These are phyloP conservation scores for Altica lythri DNA, from an alignment of 2,888 invertebrate species.

Conservation along the genomic window DNA sequence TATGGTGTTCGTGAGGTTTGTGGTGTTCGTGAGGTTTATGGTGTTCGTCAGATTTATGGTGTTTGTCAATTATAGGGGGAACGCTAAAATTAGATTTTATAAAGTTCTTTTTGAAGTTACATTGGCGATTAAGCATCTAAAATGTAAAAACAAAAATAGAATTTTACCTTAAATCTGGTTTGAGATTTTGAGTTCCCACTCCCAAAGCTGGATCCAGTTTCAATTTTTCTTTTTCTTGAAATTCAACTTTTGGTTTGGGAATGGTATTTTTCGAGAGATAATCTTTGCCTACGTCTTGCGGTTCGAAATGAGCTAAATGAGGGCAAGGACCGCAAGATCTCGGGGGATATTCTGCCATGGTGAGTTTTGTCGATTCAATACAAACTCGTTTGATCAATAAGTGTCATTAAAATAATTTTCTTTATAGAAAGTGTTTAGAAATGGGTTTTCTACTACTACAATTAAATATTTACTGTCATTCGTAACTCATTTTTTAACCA, in stretches of 20 bases:
- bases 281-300: conserved; percentile 9
- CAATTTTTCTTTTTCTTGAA: conserved; percentile 20
- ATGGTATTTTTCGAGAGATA: conserved; percentile 15
- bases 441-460: neutral
- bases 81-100: too few species aligned
- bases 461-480: neutral
- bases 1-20: too few species aligned
- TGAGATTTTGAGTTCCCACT: conserved; percentile 37
- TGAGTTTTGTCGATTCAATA: conserved; percentile 5
- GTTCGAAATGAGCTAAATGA: conserved; percentile 42
- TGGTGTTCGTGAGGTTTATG: too few species aligned
- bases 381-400: conserved; percentile 17
- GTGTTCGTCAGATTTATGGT: too few species aligned
- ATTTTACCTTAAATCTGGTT: conserved; percentile 43
- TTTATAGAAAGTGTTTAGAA: too few species aligned
- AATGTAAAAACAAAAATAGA: too few species aligned
- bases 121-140: too few species aligned
- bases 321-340: conserved; percentile 49
- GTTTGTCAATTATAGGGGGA: too few species aligned
- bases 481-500: too few species aligned
- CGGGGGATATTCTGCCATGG: conserved; percentile 50
- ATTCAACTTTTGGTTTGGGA: conserved; percentile 15
- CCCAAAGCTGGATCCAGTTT: conserved; percentile 43
- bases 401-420: too few species aligned
- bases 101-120: too few species aligned